These are phyloP conservation scores for Lamellibrachia satsuma DNA, from an alignment of 2,888 invertebrate species.

Conservation along the genomic window DNA sequence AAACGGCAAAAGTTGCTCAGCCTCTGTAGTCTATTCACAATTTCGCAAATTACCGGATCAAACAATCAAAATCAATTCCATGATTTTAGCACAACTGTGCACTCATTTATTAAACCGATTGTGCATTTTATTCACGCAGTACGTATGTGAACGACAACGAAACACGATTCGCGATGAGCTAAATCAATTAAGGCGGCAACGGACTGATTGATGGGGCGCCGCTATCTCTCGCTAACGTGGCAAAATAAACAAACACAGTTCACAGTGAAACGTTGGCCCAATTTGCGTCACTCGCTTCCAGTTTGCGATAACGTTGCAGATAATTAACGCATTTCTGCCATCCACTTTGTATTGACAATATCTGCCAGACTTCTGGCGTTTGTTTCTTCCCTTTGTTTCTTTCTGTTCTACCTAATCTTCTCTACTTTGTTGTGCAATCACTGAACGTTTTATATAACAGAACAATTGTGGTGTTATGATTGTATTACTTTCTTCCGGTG, in stretches of 20 bases:
- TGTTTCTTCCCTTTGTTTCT: background rate
- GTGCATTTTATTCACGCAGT: no score
- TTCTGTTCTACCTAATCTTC: background rate
- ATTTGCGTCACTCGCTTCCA: background rate
- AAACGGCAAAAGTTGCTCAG: no score
- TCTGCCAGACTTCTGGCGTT: background rate
- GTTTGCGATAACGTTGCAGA: background rate
- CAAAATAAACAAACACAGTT: background rate
- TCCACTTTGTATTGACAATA: background rate
- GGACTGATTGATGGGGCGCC: background rate
- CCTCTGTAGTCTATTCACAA: no score
- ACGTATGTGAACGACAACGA: no score
- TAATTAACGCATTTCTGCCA: background rate
- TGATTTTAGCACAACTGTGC: no score
- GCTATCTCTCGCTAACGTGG: background rate
- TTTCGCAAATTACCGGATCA: no score
- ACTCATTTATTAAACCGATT: no score
- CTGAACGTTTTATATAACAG: background rate
- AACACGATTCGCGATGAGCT: no score
- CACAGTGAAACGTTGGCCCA: conserved; percentile 12
- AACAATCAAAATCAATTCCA: no score
- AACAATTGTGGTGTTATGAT: no score
- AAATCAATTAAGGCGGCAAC: no score
- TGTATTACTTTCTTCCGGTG: no score
- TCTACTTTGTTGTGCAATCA: background rate